Conservation (phyloP, 2,113 vertebrate genomes). For the Coptodon bakossiorum region DNA sequence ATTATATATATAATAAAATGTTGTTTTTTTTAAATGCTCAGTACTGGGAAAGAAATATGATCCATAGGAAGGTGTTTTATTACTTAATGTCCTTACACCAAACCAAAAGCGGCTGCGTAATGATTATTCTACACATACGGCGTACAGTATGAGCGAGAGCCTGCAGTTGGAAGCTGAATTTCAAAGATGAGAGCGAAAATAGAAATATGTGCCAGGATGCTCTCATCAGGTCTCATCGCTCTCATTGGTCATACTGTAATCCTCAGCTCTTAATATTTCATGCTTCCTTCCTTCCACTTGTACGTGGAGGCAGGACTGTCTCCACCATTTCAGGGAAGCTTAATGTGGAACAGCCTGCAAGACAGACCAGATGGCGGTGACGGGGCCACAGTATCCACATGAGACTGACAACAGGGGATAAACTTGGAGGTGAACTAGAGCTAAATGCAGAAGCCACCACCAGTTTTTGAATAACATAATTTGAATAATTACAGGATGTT, state of each 20-base stretch:
- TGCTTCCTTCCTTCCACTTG: slow-evolving; percentile 26
- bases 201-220: slow-evolving; percentile 7
- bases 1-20: not conserved
- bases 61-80: not conserved
- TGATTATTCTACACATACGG: not conserved
- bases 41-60: not conserved
- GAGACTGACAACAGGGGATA: not conserved
- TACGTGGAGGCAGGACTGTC: slow-evolving; percentile 10
- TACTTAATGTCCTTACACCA: not conserved
- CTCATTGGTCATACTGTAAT: slow-evolving; percentile 35
- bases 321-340: slow-evolving; percentile 36
- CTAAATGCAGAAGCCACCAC: not conserved
- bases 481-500: not conserved
- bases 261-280: slow-evolving; percentile 59
- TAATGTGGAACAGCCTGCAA: not conserved
- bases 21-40: accelerated
- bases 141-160: not conserved
- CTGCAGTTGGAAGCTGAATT: not conserved
- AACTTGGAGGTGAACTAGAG: not conserved
- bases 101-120: not conserved
- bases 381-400: not conserved
- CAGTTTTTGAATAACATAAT: not conserved
- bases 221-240: slow-evolving; percentile 38
- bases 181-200: slow-evolving; percentile 32
- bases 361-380: not conserved